Conservation (phyloP, 2,888 invertebrate species). For the Hypomecis atomaria region DNA sequence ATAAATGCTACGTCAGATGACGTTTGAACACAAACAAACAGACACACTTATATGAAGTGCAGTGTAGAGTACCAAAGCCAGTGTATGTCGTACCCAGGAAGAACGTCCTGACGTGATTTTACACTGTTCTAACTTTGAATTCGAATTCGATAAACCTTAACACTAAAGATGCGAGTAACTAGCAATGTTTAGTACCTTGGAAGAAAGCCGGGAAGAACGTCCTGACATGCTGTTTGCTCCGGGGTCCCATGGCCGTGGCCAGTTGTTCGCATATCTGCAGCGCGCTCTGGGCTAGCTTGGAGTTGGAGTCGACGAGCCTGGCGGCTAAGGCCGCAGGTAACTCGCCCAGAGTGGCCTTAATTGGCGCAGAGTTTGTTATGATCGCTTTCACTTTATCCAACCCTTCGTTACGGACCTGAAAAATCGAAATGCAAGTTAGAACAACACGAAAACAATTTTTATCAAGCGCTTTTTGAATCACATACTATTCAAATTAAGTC, state of each 20-base stretch:
- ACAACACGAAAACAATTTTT: too few species aligned
- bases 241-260: constrained; percentile 92
- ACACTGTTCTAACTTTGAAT: too few species aligned
- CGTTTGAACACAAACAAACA: too few species aligned
- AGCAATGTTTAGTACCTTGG: constrained; percentile 85
- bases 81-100: too few species aligned
- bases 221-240: constrained; percentile 91
- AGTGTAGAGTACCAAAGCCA: too few species aligned
- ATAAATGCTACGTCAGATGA: too few species aligned
- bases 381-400: constrained; percentile 89
- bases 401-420: constrained; percentile 88
- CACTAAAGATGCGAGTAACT: too few species aligned
- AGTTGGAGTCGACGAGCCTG: constrained; percentile 95
- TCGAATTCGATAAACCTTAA: too few species aligned
- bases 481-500: too few species aligned
- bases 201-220: constrained; percentile 94
- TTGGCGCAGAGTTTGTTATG: constrained; percentile 90
- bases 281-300: constrained; percentile 94
- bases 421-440: neutral
- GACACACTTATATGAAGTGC: too few species aligned
- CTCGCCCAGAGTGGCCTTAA: constrained; percentile 93
- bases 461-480: too few species aligned
- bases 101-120: too few species aligned
- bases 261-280: constrained; percentile 93
- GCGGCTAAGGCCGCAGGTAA: constrained; percentile 91